Base-by-base conservation (phyloP, 2,888 invertebrate genomes). In the Macaria notata region DNA sequence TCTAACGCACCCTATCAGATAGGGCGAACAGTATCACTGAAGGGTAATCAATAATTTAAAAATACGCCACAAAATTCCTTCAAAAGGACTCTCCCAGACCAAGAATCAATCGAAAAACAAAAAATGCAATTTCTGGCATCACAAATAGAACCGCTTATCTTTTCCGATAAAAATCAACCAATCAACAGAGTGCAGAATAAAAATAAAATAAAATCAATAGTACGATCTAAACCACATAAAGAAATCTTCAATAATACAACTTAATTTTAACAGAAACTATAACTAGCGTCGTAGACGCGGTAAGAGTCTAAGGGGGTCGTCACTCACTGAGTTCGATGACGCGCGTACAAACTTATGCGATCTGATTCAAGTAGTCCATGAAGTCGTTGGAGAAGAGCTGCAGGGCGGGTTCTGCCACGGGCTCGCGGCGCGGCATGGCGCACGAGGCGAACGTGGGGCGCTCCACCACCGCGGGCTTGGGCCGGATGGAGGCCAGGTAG, bases 341-440 rank as follows among this genome's bases (percentile, higher is more conserved):
- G 66, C 62, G 66, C 69, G 68, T 71, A 69, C 69, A 56, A 73
- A 60, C 63, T 82, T 87, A 93, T 69, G 93, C 93, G 79, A 93
- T 92, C 83, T 93, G 93, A 81, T 93, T 93, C 71, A 93, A 81
- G 80, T 93, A 93, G 78, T 93, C 92, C 69, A 93, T 92, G 81
- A 93, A 93, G 76, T 93, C 93, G 78, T 93, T 93, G 60, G 93
- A 93, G 79, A 94, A 93, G 61, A 94, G 90, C 80, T 93, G 93
- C 72, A 93, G 86, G 46, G 86, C 79, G 39, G 92, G 82, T 30
- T 83, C 83, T 31, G 76, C 69, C 58, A 70, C 55, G 4, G 81
- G 76, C 9, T 79, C 69, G 48, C 71, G 73, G 59, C 80, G 84
- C 4, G 83, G 79, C 6, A 74, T 64, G 49, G 48, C 46, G 48